phyloP scores from a whole-genome alignment of 2,113 vertebrate species.

The Leuciscus idus region DNA sequence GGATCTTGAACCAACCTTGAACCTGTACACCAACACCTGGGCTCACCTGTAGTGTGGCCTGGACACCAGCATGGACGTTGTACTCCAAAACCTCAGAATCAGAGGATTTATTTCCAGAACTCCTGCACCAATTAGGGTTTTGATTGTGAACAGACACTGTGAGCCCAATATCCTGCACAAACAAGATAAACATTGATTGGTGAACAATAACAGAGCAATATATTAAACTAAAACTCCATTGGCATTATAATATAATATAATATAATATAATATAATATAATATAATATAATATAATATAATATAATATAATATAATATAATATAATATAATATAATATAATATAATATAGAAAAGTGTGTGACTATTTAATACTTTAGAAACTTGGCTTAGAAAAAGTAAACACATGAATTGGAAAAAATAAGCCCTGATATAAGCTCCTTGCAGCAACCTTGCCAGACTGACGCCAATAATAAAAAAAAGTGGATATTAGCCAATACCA shows the following conservation, averaged over 20 bases:
- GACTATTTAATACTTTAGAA: background rate
- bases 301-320: too few species aligned
- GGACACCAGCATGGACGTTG: conserved; percentile 88
- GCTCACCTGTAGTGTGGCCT: conserved; percentile 91
- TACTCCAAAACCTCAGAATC: conserved; percentile 84
- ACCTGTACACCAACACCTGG: background rate
- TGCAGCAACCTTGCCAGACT: background rate
- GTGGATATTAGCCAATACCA: background rate
- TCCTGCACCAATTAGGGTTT: conserved; percentile 80
- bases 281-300: too few species aligned
- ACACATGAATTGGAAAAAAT: background rate
- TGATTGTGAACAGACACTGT: conserved; percentile 71
- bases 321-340: too few species aligned
- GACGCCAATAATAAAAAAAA: background rate
- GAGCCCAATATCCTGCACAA: conserved; percentile 77
- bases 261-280: too few species aligned
- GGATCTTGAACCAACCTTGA: background rate
- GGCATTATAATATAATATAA: too few species aligned
- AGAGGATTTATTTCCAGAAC: conserved; percentile 77
- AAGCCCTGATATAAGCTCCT: background rate
- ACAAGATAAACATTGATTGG: conserved; percentile 36
- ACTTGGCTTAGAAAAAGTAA: background rate
- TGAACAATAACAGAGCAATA: background rate
- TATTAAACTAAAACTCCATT: too few species aligned
- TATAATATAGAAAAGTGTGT: background rate